Evolutionary conservation across 92 coral and sea anemone species (phyloP).

Genomic region (Umimayanthus kanabou): DNA sequence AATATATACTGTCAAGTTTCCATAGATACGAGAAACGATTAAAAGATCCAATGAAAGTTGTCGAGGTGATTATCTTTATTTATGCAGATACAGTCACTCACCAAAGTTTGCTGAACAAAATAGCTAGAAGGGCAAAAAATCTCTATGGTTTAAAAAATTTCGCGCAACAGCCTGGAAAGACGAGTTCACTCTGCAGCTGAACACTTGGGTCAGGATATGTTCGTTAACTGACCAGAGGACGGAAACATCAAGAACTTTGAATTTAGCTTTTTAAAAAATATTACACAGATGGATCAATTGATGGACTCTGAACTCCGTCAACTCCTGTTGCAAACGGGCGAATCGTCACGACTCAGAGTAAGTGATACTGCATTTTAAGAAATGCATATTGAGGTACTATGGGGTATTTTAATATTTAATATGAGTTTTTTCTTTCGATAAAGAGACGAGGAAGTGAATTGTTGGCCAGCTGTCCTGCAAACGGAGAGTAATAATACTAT

Average conservation of each 20-base stretch:
- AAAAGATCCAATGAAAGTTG: background rate
- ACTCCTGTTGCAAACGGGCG: background rate
- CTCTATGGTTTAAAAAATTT: background rate
- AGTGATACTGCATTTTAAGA: background rate
- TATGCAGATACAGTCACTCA: background rate
- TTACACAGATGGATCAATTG: background rate
- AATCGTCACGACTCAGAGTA: background rate
- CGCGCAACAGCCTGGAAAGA: background rate
- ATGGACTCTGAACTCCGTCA: background rate
- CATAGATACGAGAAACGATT: background rate
- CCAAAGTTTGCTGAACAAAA: background rate
- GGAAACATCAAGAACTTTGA: background rate
- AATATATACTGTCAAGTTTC: background rate
- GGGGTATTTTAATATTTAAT: background rate
- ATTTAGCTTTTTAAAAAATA: background rate
- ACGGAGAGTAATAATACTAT: background rate
- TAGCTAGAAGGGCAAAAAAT: background rate
- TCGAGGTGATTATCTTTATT: background rate
- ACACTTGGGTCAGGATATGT: background rate
- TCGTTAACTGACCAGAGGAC: background rate
- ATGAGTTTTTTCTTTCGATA: background rate
- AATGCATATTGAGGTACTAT: background rate
- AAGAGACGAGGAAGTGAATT: background rate
- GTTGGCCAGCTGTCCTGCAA: conserved; percentile 3
- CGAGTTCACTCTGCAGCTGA: background rate